Conservation (phyloP, 2,797 vertebrate species). For the Lithobates pipiens region DNA sequence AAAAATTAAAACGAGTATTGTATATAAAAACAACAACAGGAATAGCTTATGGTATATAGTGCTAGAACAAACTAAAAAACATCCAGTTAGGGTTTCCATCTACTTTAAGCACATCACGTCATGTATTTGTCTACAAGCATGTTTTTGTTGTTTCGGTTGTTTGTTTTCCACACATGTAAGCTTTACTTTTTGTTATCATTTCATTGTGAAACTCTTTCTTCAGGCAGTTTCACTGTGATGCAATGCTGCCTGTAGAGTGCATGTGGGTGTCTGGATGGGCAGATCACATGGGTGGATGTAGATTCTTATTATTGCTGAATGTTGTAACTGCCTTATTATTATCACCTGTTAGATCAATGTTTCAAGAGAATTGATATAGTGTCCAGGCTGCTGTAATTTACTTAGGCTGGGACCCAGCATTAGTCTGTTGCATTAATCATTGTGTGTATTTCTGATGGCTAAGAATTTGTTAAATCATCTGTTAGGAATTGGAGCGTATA, state of each 20-base stretch:
- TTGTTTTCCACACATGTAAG: too few relatives aligned
- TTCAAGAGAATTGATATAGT: not conserved
- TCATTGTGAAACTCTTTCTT: not conserved
- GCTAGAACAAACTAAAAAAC: too few relatives aligned
- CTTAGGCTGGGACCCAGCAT: not conserved
- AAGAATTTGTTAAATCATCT: too few relatives aligned
- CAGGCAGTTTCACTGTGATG: not conserved
- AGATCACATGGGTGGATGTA: slow-evolving; percentile 7
- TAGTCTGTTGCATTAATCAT: not conserved
- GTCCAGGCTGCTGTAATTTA: not conserved
- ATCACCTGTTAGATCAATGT: not conserved
- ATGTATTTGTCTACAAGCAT: too few relatives aligned
- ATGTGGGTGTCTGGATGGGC: slow-evolving; percentile 11
- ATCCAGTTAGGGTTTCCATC: too few relatives aligned
- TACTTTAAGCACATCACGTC: too few relatives aligned
- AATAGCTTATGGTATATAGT: too few relatives aligned
- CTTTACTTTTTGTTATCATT: not conserved
- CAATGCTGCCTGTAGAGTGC: not conserved
- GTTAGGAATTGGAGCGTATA: too few relatives aligned
- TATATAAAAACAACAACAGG: too few relatives aligned
- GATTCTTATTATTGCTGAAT: not conserved
- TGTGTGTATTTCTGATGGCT: not conserved
- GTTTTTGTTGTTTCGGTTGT: not conserved
- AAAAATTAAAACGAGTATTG: too few relatives aligned
- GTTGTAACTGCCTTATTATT: not conserved